A percentile compares a stretch with the other conserved stretches of the same genome.
Evolutionary conservation across 2,888 invertebrate species (phyloP).

Genomic region (Tenthredo notha): DNA sequence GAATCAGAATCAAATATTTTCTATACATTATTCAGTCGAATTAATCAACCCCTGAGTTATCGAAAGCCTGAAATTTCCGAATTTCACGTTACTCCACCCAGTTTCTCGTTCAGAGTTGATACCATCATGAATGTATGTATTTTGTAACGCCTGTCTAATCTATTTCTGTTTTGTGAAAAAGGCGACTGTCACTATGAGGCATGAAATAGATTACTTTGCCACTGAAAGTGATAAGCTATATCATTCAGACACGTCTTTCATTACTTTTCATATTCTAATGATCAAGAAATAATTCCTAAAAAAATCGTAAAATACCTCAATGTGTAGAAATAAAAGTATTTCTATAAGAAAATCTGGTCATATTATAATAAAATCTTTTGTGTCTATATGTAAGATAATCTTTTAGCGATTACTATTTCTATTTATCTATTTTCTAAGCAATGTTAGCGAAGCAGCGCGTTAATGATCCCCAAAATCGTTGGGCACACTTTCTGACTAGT

Average conservation of each 20-base stretch:
- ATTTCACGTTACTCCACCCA: neutral
- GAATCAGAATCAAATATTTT: neutral
- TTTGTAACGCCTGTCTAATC: neutral
- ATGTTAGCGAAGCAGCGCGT: conserved; percentile 55
- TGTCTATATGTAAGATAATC: too few species aligned
- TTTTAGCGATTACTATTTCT: conserved; percentile 5
- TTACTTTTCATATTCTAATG: neutral
- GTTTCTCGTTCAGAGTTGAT: neutral
- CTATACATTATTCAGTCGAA: neutral
- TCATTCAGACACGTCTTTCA: neutral
- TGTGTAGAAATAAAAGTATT: neutral
- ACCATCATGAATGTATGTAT: neutral
- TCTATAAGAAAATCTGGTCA: neutral
- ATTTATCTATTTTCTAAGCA: conserved; percentile 42
- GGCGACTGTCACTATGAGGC: conserved; percentile 35
- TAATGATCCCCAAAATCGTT: conserved; percentile 46
- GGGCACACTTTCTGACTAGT: conserved; percentile 49
- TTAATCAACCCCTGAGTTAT: neutral
- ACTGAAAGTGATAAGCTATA: conserved; percentile 1
- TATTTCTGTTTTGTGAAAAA: conserved; percentile 17
- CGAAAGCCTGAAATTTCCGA: neutral
- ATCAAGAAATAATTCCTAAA: neutral
- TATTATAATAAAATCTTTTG: neutral
- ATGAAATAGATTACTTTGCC: neutral
- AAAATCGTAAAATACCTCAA: neutral